Evolutionary conservation across 2,113 vertebrate genomes (phyloP).

Genomic region (Cottus gobio): DNA sequence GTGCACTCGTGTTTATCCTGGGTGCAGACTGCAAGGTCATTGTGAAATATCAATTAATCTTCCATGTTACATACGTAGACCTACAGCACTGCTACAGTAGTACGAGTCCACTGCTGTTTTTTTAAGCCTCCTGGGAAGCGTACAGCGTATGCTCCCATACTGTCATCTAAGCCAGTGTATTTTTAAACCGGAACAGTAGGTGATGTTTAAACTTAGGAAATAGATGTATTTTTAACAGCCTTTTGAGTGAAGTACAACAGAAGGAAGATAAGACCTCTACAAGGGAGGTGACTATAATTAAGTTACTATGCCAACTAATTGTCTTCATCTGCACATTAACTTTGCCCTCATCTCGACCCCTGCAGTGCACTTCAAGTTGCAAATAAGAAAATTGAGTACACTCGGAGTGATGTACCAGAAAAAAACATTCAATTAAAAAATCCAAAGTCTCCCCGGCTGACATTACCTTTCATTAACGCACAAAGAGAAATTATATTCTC

Average conservation of each 20-base stretch:
- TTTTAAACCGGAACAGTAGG: slow-evolving; percentile 33
- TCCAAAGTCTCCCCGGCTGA: neutral
- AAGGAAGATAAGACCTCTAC: slow-evolving; percentile 31
- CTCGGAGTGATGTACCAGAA: neutral
- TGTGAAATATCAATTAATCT: slow-evolving; percentile 29
- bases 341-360: slow-evolving; percentile 1
- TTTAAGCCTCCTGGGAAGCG: slow-evolving; percentile 48
- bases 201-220: slow-evolving; percentile 47
- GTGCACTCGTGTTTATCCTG: slow-evolving; percentile 3
- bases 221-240: slow-evolving; percentile 54
- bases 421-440: slow-evolving; percentile 10
- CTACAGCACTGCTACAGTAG: slow-evolving; percentile 38
- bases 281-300: slow-evolving; percentile 45
- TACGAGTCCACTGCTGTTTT: slow-evolving; percentile 44
- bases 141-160: slow-evolving; percentile 40
- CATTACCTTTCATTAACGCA: neutral
- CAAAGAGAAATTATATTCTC: neutral
- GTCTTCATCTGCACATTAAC: slow-evolving; percentile 52
- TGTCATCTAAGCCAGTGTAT: slow-evolving; percentile 56
- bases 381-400: neutral
- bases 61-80: neutral
- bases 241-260: slow-evolving; percentile 43
- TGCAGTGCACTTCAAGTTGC: neutral
- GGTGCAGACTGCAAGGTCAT: slow-evolving; percentile 4
- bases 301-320: slow-evolving; percentile 49